phyloP scores from a whole-genome alignment of 2,113 vertebrate species.

The Ornithorhynchus anatinus region DNA sequence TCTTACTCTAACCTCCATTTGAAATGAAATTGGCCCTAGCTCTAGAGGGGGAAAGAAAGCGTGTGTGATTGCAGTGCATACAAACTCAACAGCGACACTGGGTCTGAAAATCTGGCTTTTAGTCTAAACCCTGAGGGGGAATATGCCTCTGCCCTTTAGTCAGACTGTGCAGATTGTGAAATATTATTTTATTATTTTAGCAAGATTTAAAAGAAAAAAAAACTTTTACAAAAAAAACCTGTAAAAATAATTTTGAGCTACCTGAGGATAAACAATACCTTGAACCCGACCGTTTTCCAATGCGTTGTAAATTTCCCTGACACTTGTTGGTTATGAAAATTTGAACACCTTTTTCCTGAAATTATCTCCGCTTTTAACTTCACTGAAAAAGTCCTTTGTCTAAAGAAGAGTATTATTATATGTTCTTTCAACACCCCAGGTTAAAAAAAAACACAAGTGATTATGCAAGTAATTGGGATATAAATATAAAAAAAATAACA shows the following conservation, averaged over 20 bases:
- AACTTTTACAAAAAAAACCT: slow-evolving; percentile 91
- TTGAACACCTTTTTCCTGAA: slow-evolving; percentile 85
- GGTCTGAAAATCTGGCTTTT: slow-evolving; percentile 62
- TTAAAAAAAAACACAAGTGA: slow-evolving; percentile 76
- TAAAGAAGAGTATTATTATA: slow-evolving; percentile 70
- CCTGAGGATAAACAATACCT: slow-evolving; percentile 84
- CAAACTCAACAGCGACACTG: slow-evolving; percentile 30
- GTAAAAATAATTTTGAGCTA: slow-evolving; percentile 91
- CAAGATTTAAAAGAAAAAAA: slow-evolving; percentile 78
- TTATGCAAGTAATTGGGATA: slow-evolving; percentile 91
- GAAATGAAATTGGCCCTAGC: slow-evolving; percentile 61
- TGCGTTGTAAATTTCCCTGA: slow-evolving; percentile 88
- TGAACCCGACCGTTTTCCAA: slow-evolving; percentile 90
- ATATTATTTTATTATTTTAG: slow-evolving; percentile 98
- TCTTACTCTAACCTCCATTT: slow-evolving; percentile 58
- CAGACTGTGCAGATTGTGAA: slow-evolving; percentile 79
- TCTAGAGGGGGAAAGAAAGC: slow-evolving; percentile 44
- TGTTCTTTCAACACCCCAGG: slow-evolving; percentile 72
- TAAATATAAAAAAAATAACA: slow-evolving; percentile 83
- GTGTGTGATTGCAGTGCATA: slow-evolving; percentile 27
- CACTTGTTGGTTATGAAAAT: slow-evolving; percentile 86
- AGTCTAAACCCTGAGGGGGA: slow-evolving; percentile 49
- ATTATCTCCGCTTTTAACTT: slow-evolving; percentile 87
- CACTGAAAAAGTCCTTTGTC: slow-evolving; percentile 76
- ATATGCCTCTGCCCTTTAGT: slow-evolving; percentile 81